Evolutionary conservation across 2,888 invertebrate species (phyloP).

Genomic region (Ormia ochracea): DNA sequence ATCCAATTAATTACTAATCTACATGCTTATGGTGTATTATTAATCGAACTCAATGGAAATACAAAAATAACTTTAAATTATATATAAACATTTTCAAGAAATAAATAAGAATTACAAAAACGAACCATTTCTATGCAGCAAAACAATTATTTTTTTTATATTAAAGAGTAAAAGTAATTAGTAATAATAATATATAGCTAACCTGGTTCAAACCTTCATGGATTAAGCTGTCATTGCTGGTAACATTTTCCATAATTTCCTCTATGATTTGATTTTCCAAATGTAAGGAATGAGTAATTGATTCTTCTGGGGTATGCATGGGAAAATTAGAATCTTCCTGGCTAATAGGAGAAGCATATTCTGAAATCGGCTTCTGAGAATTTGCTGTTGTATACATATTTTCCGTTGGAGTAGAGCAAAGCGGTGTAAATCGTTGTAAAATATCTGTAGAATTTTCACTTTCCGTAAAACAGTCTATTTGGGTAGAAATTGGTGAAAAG

Average conservation of each 20-base stretch:
- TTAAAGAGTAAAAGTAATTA: no score
- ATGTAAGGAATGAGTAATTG: not conserved
- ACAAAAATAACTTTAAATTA: no score
- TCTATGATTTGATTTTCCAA: constrained; percentile 39
- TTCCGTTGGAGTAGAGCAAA: not conserved
- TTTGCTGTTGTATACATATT: not conserved
- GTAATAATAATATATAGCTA: not conserved
- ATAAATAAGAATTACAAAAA: no score
- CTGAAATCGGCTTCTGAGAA: not conserved
- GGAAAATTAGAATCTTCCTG: constrained; percentile 20
- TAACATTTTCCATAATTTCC: constrained; percentile 43
- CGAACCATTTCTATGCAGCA: no score
- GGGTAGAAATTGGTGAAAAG: not conserved
- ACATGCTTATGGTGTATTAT: no score
- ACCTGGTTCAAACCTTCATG: constrained; percentile 32
- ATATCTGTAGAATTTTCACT: constrained; percentile 12
- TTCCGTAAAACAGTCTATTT: not conserved
- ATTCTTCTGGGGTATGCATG: not conserved
- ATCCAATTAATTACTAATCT: no score
- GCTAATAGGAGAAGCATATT: not conserved
- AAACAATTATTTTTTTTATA: no score
- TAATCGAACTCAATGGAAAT: no score
- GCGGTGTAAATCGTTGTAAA: constrained; percentile 27
- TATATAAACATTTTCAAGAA: no score
- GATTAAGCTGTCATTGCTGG: not conserved